Base-by-base conservation (phyloP, 2,888 invertebrate species). In the Dasypogon diadema region DNA sequence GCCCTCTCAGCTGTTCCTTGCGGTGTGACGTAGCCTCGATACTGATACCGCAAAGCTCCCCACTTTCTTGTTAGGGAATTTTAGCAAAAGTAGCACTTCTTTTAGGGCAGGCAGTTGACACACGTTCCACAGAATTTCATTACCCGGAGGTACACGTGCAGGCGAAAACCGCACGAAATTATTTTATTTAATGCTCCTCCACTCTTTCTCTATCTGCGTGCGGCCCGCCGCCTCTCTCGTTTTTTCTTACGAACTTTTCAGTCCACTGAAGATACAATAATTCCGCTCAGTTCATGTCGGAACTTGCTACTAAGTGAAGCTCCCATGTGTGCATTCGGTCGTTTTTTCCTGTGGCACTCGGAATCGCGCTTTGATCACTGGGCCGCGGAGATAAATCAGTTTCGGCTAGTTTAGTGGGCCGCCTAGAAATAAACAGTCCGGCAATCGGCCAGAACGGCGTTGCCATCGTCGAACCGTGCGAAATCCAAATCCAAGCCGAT, bases 231-330 rank as follows among this genome's bases (percentile, higher is more conserved):
- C 21, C 51, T 70, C 54, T 70, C 70, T 70, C 70, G 51, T 70
- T 70, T 70, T 54, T 51, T 70, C 65, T 54, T 70, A 34, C n/a
- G 21, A 34, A 12, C 54, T 54, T 70, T 54, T 30, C 51, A 21
- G 30, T 26, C 54, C 54, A 70, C 70, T 70, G 70, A 70, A 70
- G 70, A 70, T 18, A 70, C 34, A 30, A 70, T 54, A 51, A 70
- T 70, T 70, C 22, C 70, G 70, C 54, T 70, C 70, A 70, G 70
- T 70, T 34, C 51, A 54, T 34, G 37, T 54, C 70, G 70, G 70
- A 70, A 70, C 70, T 70, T 46, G 70, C 70, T 70, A 18, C 70
- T 10, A 70, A 70, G 54, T 70, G 70, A 34, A 54, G 54, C 70
- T 51, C 34, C 54, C 54, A 54, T 70, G 70, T 70, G 70, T 70